phyloP scores from a whole-genome alignment of 1,140 invertebrate species.

The Akabosia matsudoensis region DNA sequence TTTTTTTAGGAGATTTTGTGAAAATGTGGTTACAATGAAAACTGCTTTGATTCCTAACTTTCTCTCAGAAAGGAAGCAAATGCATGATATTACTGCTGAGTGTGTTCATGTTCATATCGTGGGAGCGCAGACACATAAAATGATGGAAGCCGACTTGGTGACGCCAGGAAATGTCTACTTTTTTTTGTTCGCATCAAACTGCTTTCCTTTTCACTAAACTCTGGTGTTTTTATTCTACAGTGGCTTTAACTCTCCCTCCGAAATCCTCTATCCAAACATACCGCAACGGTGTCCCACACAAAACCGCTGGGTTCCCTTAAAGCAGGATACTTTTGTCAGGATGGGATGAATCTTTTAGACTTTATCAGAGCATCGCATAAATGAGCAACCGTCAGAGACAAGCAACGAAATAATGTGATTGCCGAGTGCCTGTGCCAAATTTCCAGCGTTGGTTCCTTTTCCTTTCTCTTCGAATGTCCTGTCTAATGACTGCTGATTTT shows the following conservation, averaged over 20 bases:
- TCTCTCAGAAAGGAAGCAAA: too few relatives aligned
- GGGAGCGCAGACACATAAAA: conserved; percentile 6
- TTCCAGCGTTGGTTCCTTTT: background rate
- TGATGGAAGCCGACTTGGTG: conserved; percentile 42
- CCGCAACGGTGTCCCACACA: background rate
- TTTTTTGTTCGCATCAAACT: conserved; percentile 41
- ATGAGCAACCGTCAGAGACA: background rate
- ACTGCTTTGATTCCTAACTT: too few relatives aligned
- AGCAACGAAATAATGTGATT: background rate
- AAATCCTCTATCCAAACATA: background rate
- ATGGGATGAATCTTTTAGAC: background rate
- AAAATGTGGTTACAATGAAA: too few relatives aligned
- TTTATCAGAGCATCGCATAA: background rate
- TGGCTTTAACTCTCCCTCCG: background rate
- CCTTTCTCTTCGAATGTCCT: background rate
- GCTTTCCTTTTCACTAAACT: conserved; percentile 18
- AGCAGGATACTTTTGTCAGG: background rate
- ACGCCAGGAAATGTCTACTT: conserved; percentile 47
- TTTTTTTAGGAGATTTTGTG: too few relatives aligned
- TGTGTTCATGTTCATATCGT: background rate
- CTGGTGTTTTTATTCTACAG: background rate
- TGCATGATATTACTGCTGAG: background rate
- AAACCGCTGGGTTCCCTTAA: background rate
- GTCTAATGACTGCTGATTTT: too few relatives aligned
- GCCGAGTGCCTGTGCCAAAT: background rate